A percentile compares a stretch with the other conserved stretches of the same genome.
phyloP scores from a whole-genome alignment of 2,797 vertebrate species.

The Serranus cabrilla region DNA sequence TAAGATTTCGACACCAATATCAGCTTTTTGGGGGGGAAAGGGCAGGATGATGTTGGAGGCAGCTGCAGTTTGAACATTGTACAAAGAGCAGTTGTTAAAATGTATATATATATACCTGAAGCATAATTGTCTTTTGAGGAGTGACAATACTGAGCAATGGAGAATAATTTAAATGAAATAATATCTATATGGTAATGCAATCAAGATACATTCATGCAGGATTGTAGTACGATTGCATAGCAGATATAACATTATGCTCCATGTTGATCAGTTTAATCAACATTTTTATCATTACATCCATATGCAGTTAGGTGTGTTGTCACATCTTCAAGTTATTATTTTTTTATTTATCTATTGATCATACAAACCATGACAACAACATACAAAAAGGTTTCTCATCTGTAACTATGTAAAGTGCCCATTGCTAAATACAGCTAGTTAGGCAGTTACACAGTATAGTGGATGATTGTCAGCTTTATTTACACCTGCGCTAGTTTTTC shows the following conservation, averaged over 20 bases:
- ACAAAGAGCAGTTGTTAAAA: neutral
- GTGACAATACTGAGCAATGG: neutral
- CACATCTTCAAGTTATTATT: no score
- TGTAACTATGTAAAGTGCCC: no score
- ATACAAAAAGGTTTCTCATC: no score
- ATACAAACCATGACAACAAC: no score
- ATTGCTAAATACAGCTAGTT: no score
- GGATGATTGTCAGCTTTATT: no score
- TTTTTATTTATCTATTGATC: no score
- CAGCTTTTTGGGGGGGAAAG: neutral
- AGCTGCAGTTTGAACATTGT: neutral
- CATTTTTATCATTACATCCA: no score
- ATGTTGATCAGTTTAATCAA: neutral
- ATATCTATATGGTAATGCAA: slow-evolving; percentile 9
- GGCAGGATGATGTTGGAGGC: neutral
- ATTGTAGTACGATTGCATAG: neutral
- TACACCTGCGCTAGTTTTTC: no score
- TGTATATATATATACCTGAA: neutral
- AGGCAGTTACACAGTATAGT: no score
- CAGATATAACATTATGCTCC: neutral
- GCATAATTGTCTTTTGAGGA: neutral
- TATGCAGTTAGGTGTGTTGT: no score
- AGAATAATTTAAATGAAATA: neutral
- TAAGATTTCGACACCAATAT: slow-evolving; percentile 19
- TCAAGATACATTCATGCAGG: neutral